Evolutionary conservation across 2,888 invertebrate species (phyloP), one percentile per base, ranked within the genome.

Genomic region (Leuctra nigra): DNA sequence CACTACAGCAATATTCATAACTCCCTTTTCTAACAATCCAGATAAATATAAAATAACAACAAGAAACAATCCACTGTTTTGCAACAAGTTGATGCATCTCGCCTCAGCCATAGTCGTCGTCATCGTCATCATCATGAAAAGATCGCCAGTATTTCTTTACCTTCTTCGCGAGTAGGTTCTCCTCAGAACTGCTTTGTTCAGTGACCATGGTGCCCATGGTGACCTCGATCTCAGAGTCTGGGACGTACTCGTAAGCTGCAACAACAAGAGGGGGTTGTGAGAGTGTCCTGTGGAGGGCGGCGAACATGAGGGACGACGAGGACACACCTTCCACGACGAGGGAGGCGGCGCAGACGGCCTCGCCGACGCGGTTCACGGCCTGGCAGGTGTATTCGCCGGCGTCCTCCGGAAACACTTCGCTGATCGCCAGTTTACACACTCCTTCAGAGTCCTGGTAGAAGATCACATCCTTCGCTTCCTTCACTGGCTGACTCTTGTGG

Each of bases 321-420:
- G n/a, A n/a, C n/a, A n/a, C 82, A 90, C 89, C 87, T 84, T 92
- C 91, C 64, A 93, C 87, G 66, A 83, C 77, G 60, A 93, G 81
- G 62, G 82, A 77, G 68, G 89, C 81, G 69, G 84, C 82, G 68
- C 87, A 88, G 69, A 82, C 78, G 66, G 84, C 87, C 78, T 84
- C 84, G 64, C 97, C 97, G 66, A 86, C 81, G 66, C 84, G 81
- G 74, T 94, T 95, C 54, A 78, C 77, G 52, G 92, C 94, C 66
- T 79, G 78, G 71, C 93, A 93, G 59, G 81, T 82, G 70, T 95
- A 95, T 69, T 80, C 83, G 58, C 94, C 94, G 66, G 87, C 83
- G 77, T 93, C 90, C 79, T 94, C 94, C 13, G 91, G 90, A 67
- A 91, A 91, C 53, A 91, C 91, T 79, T 93, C 91, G 62, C 82